Percentiles rank a stretch among this genome's conserved stretches.
These are phyloP conservation scores for Linepithema humile DNA, from an alignment of 1,140 invertebrate species.

Conservation along the genomic window DNA sequence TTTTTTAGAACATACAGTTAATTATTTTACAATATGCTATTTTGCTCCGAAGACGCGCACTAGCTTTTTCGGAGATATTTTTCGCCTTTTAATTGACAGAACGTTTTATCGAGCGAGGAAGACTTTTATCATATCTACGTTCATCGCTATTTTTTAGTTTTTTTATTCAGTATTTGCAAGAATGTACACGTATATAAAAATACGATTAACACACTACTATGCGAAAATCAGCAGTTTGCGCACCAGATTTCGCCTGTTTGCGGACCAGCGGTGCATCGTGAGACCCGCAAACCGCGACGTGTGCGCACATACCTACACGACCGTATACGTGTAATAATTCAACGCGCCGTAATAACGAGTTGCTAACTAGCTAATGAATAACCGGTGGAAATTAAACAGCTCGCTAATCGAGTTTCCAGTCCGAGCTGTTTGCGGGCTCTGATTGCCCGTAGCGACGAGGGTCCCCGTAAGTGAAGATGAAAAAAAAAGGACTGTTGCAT, in stretches of 20 bases:
- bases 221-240: neutral
- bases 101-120: too few species aligned
- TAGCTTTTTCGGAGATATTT: too few species aligned
- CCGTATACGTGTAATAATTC: constrained; percentile 55
- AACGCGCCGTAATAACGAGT: constrained; percentile 69
- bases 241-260: constrained; percentile 40
- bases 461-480: neutral
- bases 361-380: constrained; percentile 73
- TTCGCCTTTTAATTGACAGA: too few species aligned
- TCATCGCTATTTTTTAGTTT: too few species aligned
- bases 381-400: constrained; percentile 71
- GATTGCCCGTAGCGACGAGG: neutral
- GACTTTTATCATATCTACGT: too few species aligned
- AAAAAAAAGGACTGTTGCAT: neutral
- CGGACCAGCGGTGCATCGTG: neutral
- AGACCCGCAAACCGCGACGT: constrained; percentile 41
- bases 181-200: too few species aligned
- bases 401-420: constrained; percentile 64
- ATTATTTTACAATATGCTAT: too few species aligned
- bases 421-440: neutral
- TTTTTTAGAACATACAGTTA: too few species aligned
- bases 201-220: neutral
- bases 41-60: too few species aligned
- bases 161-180: too few species aligned
- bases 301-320: neutral